Percentiles rank a stretch among this genome's conserved stretches.
These are phyloP conservation scores for Bufo bufo DNA, from an alignment of 2,113 vertebrate species.

Conservation along the genomic window DNA sequence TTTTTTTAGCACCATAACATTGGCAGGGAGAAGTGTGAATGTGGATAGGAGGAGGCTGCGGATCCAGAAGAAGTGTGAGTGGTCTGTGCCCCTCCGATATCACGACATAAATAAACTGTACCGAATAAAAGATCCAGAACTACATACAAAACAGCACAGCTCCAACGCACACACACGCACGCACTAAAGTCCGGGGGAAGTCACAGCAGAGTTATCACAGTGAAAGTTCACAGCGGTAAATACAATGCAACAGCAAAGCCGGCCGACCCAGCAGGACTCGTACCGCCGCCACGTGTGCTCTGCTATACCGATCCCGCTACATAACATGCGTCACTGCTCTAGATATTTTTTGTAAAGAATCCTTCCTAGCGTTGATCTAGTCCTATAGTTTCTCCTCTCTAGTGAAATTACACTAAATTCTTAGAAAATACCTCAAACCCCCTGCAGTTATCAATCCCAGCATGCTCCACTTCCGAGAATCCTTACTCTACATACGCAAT, in stretches of 20 bases:
- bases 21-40: slow-evolving; percentile 52
- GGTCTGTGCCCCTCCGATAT: not conserved
- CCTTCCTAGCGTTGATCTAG: not conserved
- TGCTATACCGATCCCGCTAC: not conserved
- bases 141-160: slow-evolving; percentile 22
- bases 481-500: not conserved
- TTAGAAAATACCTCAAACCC: not conserved
- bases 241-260: not conserved
- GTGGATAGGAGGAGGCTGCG: not conserved
- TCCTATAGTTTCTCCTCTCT: not conserved
- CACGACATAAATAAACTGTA: slow-evolving; percentile 47
- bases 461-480: not conserved
- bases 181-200: not conserved
- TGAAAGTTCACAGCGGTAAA: not conserved
- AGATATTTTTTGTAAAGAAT: not conserved
- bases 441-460: not conserved
- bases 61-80: not conserved
- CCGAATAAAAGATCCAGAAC: not conserved
- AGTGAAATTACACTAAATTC: not conserved
- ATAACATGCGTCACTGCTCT: not conserved
- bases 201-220: slow-evolving; percentile 8
- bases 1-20: slow-evolving; percentile 68
- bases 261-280: not conserved
- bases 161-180: slow-evolving; percentile 1
- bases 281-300: no score